Conservation (phyloP, 53 echinoderm and acorn worm species). For the Paelopatides confundens region DNA sequence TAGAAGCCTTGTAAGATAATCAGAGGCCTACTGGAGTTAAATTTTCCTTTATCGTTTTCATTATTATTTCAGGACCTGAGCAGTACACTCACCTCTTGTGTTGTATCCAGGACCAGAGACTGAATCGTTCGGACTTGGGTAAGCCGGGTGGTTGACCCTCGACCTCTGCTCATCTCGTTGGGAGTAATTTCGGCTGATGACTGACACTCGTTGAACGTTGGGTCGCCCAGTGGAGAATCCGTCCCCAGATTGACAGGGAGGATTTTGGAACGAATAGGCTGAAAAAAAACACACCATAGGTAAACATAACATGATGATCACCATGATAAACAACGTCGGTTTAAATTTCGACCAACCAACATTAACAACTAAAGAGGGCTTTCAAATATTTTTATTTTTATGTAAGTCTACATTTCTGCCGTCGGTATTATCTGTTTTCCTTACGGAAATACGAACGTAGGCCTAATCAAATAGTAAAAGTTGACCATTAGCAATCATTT, state of each 20-base stretch:
- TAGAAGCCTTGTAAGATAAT: too few relatives aligned
- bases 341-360: too few relatives aligned
- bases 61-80: background rate
- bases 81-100: background rate
- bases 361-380: too few relatives aligned
- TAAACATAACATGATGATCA: background rate
- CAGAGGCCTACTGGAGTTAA: background rate
- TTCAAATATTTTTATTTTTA: too few relatives aligned
- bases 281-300: background rate
- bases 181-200: constrained; percentile 25
- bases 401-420: too few relatives aligned
- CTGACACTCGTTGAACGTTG: constrained; percentile 29
- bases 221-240: background rate
- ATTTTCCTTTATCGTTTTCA: too few relatives aligned
- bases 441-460: too few relatives aligned
- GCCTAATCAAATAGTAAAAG: too few relatives aligned
- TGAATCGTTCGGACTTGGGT: background rate
- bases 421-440: too few relatives aligned
- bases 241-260: background rate
- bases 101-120: background rate
- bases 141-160: background rate
- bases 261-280: constrained; percentile 3
- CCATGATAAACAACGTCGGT: too few relatives aligned
- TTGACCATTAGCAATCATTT: too few relatives aligned
- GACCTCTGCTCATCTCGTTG: constrained; percentile 21